phyloP scores from a whole-genome alignment of 2,113 vertebrate genomes.

The Oplegnathus fasciatus region DNA sequence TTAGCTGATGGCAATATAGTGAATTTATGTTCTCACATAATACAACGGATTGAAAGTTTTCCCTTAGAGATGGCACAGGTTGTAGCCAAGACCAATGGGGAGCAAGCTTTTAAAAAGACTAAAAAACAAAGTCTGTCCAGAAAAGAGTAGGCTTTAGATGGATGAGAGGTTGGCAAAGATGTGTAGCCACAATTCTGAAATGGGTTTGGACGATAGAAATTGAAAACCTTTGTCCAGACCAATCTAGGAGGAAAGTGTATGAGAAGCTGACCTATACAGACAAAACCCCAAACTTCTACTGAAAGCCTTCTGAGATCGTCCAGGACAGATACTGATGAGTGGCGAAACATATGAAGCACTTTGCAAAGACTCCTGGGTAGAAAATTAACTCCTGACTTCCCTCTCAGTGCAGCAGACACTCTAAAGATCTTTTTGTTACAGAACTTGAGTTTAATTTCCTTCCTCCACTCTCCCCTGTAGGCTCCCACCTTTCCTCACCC shows the following conservation, averaged over 20 bases:
- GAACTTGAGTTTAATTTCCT: conserved; percentile 41
- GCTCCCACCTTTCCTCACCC: conserved; percentile 38
- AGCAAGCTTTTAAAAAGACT: conserved; percentile 38
- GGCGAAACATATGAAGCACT: conserved; percentile 43
- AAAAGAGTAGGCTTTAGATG: background rate
- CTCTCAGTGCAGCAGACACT: conserved; percentile 79
- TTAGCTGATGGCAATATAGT: background rate
- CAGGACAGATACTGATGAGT: conserved; percentile 55
- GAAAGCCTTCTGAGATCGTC: conserved; percentile 42
- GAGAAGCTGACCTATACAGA: conserved; percentile 20
- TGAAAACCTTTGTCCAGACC: background rate
- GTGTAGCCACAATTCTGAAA: background rate
- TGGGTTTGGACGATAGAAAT: background rate
- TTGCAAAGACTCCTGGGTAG: conserved; percentile 50
- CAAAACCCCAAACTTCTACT: background rate
- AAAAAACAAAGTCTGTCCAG: background rate
- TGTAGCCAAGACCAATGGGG: conserved; percentile 4
- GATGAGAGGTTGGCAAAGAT: background rate
- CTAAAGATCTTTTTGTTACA: conserved; percentile 69
- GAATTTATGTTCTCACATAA: background rate
- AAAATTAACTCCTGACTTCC: conserved; percentile 65
- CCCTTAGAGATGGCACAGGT: background rate
- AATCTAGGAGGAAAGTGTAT: background rate
- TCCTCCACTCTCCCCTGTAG: conserved; percentile 21
- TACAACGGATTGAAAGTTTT: background rate